Conservation (phyloP, 2,888 invertebrate species). For the Synergus umbraculus region DNA sequence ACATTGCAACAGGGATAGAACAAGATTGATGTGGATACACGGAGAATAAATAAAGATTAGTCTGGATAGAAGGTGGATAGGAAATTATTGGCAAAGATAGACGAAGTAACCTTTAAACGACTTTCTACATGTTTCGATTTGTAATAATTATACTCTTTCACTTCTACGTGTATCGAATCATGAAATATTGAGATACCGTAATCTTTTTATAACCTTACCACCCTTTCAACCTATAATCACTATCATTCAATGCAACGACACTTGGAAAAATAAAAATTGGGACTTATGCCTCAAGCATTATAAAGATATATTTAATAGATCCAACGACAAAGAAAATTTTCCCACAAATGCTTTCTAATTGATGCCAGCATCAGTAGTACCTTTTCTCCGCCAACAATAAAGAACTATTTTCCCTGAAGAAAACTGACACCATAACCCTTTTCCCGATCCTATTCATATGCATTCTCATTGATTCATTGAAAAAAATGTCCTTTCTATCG, state of each 20-base stretch:
- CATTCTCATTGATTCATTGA: conserved; percentile 8
- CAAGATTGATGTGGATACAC: no score
- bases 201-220: neutral
- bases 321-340: neutral
- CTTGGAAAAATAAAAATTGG: neutral
- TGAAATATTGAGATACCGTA: neutral
- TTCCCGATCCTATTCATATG: conserved; percentile 23
- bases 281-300: neutral
- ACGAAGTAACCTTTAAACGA: no score
- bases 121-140: no score
- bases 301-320: neutral
- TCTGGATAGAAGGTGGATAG: no score
- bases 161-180: no score
- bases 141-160: no score
- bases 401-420: conserved; percentile 23
- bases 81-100: no score
- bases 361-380: conserved; percentile 14
- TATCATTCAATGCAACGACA: neutral
- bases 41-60: no score
- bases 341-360: conserved; percentile 25
- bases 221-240: neutral
- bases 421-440: conserved; percentile 35
- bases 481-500: neutral
- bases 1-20: no score
- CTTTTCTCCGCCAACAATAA: neutral